Evolutionary conservation across 2,888 invertebrate species (phyloP).

Genomic region (Pharmacophagus antenor): DNA sequence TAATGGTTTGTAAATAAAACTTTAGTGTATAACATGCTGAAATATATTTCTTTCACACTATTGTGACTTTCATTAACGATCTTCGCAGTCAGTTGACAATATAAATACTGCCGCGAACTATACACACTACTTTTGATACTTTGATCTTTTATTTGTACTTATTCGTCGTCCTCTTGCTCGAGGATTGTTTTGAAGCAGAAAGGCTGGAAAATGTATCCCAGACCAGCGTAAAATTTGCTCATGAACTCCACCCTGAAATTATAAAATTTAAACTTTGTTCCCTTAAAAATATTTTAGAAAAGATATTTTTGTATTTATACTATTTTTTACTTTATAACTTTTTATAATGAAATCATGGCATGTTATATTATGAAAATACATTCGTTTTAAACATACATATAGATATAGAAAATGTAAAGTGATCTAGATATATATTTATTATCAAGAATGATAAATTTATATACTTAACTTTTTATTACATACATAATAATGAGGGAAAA

Average conservation of each 20-base stretch:
- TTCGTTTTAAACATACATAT: no score
- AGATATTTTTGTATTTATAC: no score
- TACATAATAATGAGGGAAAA: no score
- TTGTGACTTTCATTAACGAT: conserved; percentile 57
- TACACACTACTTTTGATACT: conserved; percentile 39
- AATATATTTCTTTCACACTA: conserved; percentile 52
- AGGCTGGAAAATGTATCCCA: conserved; percentile 91
- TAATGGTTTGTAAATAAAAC: conserved; percentile 49
- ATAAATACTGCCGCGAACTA: conserved; percentile 57
- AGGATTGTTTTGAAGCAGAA: conserved; percentile 91
- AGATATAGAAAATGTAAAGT: no score
- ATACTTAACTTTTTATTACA: no score
- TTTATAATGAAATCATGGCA: no score
- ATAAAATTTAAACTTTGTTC: background rate
- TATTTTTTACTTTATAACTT: no score
- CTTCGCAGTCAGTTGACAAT: conserved; percentile 34
- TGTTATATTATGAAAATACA: no score
- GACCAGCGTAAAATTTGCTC: conserved; percentile 94
- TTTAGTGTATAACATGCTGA: conserved; percentile 52
- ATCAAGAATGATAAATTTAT: no score
- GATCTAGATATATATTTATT: no score
- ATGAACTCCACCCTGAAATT: conserved; percentile 94
- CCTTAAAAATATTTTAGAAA: background rate
- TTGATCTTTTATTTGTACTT: conserved; percentile 34
- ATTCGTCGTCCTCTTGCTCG: conserved; percentile 77